Evolutionary conservation across 2,888 invertebrate species (phyloP), one percentile per base, ranked within the genome.

Genomic region (Hydraecia micacea): DNA sequence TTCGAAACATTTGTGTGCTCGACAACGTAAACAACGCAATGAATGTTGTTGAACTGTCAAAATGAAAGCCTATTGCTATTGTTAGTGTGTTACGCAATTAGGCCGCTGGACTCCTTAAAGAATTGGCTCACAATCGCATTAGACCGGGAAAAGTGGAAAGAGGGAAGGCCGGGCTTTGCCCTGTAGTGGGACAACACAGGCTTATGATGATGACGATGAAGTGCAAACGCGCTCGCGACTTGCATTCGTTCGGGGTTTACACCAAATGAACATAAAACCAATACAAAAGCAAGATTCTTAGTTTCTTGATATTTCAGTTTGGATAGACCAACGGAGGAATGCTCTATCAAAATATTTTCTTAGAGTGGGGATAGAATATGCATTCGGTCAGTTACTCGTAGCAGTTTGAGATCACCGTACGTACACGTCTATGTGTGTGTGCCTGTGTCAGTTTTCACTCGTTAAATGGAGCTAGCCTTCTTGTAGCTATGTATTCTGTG

Each of bases 401-500:
- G 13, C 46, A 4, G n/a, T 72, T 69, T 71, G 4, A 18, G 7
- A 49, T 75, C 25, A 21, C 13, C 11, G 11, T 8, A 18, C 4
- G 11, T 46, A 25, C 6, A 2, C 4, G 0, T 76, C 3, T 7
- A 9, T 28, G 21, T 46, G 9, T 52, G 9, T 52, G 7, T 28
- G 6, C 4, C 4, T 32, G 11, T 21, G 7, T 1, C 13, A n/a
- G 3, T 46, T 77, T 21, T 46, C 15, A 6, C 5, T 25, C 28
- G 9, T 21, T 13, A 7, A 36, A 7, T 6, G 13, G 36, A 36
- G 36, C 1, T 0, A 6, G 3, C 18, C 36, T 84, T 67, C n/a
- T 84, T 78, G 32, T 25, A 36, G 0, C 5, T 15, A 11, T 28
- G 25, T 77, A 36, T 13, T 60, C 8, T n/a, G 66, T 84, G 66